Base-by-base conservation (phyloP, 2,888 invertebrate genomes). In the Agrochola lychnidis region DNA sequence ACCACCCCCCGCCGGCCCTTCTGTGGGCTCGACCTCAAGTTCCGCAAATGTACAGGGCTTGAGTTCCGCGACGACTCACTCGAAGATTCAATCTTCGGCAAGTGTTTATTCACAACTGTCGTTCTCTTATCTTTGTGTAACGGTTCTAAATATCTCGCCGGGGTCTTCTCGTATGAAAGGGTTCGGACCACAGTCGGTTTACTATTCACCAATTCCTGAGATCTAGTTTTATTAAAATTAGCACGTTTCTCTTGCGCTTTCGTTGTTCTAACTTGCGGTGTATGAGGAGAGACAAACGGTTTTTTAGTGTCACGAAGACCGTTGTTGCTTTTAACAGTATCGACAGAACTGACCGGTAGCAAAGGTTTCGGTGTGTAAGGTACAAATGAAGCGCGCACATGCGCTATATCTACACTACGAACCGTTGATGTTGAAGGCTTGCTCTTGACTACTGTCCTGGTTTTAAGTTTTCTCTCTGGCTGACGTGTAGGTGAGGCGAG, bases 51-150 rank as follows among this genome's bases (percentile, higher is more conserved):
- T 4, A 97, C 97, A 1, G 98, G 98, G 88, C 98, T 98, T 3
- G 98, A 97, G 79, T 97, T 98, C 19, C 98, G 96, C 0, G 98
- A 98, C 0, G 98, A 98, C 87, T 98, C 98, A 67, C 97, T 97
- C 0, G 97, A 97, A 1, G 97, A 97, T 25, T 97, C 94, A 90
- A 97, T 94, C 82, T 96, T 96, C 61, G 96, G 94, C 36, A 94
- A 91, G 36, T 96, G 89, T 74, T 96, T 97, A 51, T 94, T 95
- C 4, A 93, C 83, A 36, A 92, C 86, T 84, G 91, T 63, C 80
- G 91, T 81, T 67, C 90, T 92, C 70, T 88, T 86, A 7, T 92
- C 92, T 68, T 90, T 93, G 3, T 70, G 30, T 42, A 97, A 95
- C 4, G 97, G 97, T 85, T 98, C 97, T 86, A 98, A 91, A 87